Evolutionary conservation across 2,888 invertebrate genomes (phyloP).

Genomic region (Erannis defoliaria): DNA sequence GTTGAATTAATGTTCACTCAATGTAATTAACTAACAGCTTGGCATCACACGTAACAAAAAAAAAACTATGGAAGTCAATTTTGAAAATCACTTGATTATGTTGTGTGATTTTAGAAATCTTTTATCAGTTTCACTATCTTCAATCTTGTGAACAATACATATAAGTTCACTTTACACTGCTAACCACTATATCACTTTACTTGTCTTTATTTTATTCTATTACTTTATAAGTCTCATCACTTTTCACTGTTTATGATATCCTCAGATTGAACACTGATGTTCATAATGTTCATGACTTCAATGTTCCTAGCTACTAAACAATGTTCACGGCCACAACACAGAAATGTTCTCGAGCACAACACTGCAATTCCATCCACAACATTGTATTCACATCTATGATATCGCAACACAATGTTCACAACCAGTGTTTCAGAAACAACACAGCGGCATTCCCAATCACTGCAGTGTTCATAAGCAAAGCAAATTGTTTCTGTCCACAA

Average conservation of each 20-base stretch:
- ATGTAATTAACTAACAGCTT: background rate
- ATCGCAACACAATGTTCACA: background rate
- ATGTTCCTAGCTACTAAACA: background rate
- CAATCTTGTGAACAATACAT: background rate
- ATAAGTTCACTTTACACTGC: background rate
- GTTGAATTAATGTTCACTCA: background rate
- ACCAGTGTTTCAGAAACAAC: too few species aligned
- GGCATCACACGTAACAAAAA: background rate
- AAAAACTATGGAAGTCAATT: constrained; percentile 4
- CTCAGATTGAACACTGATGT: too few species aligned
- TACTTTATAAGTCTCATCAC: too few species aligned
- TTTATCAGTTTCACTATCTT: background rate
- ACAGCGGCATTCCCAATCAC: background rate
- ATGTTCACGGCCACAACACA: background rate
- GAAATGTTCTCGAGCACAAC: background rate
- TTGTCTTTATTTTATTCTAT: background rate
- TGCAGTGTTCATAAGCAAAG: too few species aligned
- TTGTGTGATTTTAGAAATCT: background rate
- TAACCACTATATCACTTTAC: constrained; percentile 4
- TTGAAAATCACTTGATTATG: background rate
- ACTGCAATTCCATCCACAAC: background rate
- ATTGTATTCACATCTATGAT: too few species aligned
- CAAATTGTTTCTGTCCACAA: background rate
- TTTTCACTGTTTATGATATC: too few species aligned
- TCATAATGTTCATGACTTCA: background rate